A percentile compares a stretch with the other conserved stretches of the same genome.
Evolutionary conservation across 35 echinoderm and acorn worm species (phyloP).

Genomic region (Chiridota heheva): DNA sequence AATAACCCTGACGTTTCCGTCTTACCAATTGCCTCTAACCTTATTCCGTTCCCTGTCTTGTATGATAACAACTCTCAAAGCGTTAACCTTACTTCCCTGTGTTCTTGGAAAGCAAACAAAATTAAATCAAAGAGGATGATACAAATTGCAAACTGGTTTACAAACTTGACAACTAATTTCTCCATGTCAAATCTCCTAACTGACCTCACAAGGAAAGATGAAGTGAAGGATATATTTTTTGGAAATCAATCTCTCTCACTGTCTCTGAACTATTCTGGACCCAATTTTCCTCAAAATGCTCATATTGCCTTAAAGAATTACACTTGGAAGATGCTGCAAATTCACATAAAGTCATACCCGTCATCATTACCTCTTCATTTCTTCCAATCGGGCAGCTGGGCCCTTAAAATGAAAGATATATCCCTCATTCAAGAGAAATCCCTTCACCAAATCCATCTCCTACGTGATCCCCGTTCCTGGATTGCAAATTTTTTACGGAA

Average conservation of each 20-base stretch:
- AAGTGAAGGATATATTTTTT: neutral
- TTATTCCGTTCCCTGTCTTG: conserved; percentile 18
- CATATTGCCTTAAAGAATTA: conserved; percentile 68
- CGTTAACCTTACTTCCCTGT: conserved; percentile 64
- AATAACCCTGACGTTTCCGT: conserved; percentile 73
- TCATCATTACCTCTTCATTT: conserved; percentile 46
- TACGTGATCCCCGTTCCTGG: conserved; percentile 70
- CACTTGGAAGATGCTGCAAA: conserved; percentile 13
- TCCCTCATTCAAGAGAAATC: conserved; percentile 47
- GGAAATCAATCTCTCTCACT: neutral
- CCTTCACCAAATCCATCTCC: conserved; percentile 50
- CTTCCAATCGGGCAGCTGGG: conserved; percentile 71
- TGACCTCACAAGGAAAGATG: neutral
- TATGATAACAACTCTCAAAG: conserved; percentile 11
- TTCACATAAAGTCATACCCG: conserved; percentile 36
- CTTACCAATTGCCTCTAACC: conserved; percentile 50
- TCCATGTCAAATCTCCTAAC: too few species aligned
- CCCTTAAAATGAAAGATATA: conserved; percentile 62
- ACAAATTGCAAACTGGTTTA: too few species aligned
- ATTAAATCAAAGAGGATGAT: too few species aligned
- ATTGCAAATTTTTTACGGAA: conserved; percentile 48
- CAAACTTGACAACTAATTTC: too few species aligned
- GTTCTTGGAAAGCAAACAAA: conserved; percentile 19
- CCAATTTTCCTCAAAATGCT: too few species aligned
- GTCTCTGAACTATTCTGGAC: too few species aligned